These are phyloP conservation scores for Monochamus alternatus DNA, from an alignment of 2,888 invertebrate genomes.

Conservation along the genomic window DNA sequence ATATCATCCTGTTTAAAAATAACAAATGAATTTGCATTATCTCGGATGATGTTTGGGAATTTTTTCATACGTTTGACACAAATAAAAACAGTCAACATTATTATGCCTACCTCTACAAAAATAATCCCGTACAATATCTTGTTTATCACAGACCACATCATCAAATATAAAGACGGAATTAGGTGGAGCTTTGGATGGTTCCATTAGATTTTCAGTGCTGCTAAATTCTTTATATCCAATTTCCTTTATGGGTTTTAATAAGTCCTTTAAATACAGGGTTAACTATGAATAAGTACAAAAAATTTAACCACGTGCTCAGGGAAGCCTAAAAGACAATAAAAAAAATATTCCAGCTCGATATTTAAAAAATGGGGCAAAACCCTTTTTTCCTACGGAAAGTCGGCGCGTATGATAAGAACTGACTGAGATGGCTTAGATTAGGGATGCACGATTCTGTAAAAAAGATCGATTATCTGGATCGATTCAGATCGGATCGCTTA, in stretches of 20 bases:
- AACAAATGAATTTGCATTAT: not conserved
- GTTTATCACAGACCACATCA: slow-evolving; percentile 35
- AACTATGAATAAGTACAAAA: too few relatives aligned
- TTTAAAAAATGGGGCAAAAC: too few relatives aligned
- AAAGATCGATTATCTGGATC: too few relatives aligned
- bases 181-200: slow-evolving; percentile 34
- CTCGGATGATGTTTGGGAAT: not conserved
- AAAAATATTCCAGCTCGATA: too few relatives aligned
- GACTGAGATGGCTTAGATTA: too few relatives aligned
- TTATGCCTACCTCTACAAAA: slow-evolving; percentile 41
- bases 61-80: slow-evolving; percentile 32
- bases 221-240: slow-evolving; percentile 13
- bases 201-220: slow-evolving; percentile 20
- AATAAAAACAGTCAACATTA: slow-evolving; percentile 27
- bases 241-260: slow-evolving; percentile 19
- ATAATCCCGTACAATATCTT: slow-evolving; percentile 41
- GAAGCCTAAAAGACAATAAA: too few relatives aligned
- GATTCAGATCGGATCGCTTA: too few relatives aligned
- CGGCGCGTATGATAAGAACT: too few relatives aligned
- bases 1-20: slow-evolving; percentile 1
- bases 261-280: slow-evolving; percentile 23
- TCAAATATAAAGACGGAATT: slow-evolving; percentile 43
- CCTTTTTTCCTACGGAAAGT: too few relatives aligned
- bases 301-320: too few relatives aligned
- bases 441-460: too few relatives aligned